These are phyloP conservation scores for Fissipunctia ypsillon DNA, from an alignment of 2,888 invertebrate genomes.

Conservation along the genomic window DNA sequence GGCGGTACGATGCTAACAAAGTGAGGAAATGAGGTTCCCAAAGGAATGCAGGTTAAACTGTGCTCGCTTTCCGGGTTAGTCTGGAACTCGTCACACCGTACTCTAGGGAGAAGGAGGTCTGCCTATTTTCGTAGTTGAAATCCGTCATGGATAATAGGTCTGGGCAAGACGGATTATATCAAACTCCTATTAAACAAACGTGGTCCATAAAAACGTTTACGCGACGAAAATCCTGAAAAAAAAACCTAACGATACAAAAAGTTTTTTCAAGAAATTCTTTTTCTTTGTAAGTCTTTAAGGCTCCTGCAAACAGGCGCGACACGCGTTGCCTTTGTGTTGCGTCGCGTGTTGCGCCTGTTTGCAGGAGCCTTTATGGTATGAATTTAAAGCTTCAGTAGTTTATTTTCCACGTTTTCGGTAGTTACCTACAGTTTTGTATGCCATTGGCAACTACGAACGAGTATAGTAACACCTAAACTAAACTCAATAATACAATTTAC, in stretches of 20 bases:
- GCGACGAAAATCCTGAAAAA: background rate
- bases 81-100: slow-evolving; percentile 28
- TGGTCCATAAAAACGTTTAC: background rate
- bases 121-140: background rate
- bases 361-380: no score
- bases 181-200: background rate
- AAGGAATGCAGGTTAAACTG: slow-evolving; percentile 45
- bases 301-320: no score
- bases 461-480: background rate
- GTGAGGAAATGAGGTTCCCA: slow-evolving; percentile 42
- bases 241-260: background rate
- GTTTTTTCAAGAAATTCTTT: background rate
- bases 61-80: slow-evolving; percentile 17
- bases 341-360: no score
- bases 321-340: no score
- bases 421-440: background rate
- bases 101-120: slow-evolving; percentile 14
- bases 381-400: background rate
- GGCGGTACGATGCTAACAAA: slow-evolving; percentile 35
- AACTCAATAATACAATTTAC: background rate
- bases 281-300: background rate
- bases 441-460: background rate
- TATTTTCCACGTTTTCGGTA: background rate
- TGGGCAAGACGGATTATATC: background rate
- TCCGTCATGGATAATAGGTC: background rate